Evolutionary conservation across 53 echinoderm and acorn worm species (phyloP), one percentile per base, ranked within the genome.

Genomic region (Holothuria leucospilota): DNA sequence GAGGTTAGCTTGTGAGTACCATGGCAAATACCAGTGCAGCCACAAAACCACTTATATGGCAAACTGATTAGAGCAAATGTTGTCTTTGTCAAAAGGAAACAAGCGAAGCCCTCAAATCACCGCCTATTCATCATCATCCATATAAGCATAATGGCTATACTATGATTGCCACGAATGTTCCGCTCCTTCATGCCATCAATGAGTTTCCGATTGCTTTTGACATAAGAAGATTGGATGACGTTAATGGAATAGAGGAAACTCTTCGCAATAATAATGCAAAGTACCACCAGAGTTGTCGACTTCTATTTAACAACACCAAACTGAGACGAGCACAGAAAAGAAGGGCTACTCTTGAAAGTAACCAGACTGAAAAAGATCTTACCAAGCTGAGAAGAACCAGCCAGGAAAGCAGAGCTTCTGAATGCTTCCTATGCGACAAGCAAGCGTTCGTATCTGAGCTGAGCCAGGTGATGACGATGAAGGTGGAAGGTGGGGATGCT

Each of bases 61-160:
- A 85, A 68, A 85, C 85, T 71, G 14, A 85, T 24, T 85, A 69
- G 85, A 85, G 29, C 25, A 69, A 85, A 85, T 85, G 85, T 41
- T 85, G 85, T 41, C 85, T 85, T 16, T 85, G 69, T 69, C 85
- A 85, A 42, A 14, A 34, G 6, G 69, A 85, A 46, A 85, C 42
- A 15, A 82, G 13, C 29, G 62, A 82, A 63, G 34, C 30, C 61
- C 82, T 82, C 61, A 82, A 61, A 29, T 82, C 60, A 24, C 82
- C 82, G 29, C 82, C 82, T 13, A 82, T 24, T 10, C 59, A 40
- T 27, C 39, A 68, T 39, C 12, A 20, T 20, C 29, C 21, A 69
- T 3, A 3, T 34, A 38, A 69, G 21, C 85, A 85, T 15, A 69
- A 85, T 69, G 85, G 85, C 13, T 85, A 85, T 42, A 46, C 69